Conservation (phyloP, 2,888 invertebrate genomes). For the Resseliella maxima region DNA sequence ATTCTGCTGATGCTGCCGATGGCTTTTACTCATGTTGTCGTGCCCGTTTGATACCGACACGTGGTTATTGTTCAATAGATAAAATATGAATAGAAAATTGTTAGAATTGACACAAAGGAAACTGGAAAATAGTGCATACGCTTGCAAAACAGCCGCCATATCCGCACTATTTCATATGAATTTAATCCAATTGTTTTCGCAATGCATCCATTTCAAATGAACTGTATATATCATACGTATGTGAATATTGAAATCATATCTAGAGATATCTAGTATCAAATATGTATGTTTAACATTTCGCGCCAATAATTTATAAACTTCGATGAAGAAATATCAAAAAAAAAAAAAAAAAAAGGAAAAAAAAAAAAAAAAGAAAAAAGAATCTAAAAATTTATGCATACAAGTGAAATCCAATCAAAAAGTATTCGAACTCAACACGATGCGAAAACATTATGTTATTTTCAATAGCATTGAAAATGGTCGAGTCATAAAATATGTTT, state of each 20-base stretch:
- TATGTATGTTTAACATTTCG: too few species aligned
- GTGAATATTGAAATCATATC: too few species aligned
- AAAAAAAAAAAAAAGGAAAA: neutral
- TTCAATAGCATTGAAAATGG: slow-evolving; percentile 29
- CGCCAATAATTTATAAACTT: too few species aligned
- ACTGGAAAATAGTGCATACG: slow-evolving; percentile 48
- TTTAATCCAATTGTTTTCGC: neutral
- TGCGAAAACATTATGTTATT: neutral
- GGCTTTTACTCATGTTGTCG: neutral
- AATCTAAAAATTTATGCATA: slow-evolving; percentile 21
- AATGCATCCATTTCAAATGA: neutral
- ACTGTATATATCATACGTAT: neutral
- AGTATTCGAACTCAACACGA: neutral
- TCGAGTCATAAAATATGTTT: slow-evolving; percentile 47
- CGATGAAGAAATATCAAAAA: too few species aligned
- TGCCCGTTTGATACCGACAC: slow-evolving; percentile 30
- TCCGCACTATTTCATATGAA: neutral
- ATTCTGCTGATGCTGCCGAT: slow-evolving; percentile 15
- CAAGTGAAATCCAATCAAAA: slow-evolving; percentile 40
- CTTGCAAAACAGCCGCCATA: neutral
- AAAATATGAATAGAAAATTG: slow-evolving; percentile 35
- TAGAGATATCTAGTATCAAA: too few species aligned
- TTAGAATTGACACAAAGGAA: slow-evolving; percentile 5
- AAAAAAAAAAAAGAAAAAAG: neutral
- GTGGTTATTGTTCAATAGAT: slow-evolving; percentile 36